Conservation (phyloP, 2,113 vertebrate genomes). For the Myotis brandtii region DNA sequence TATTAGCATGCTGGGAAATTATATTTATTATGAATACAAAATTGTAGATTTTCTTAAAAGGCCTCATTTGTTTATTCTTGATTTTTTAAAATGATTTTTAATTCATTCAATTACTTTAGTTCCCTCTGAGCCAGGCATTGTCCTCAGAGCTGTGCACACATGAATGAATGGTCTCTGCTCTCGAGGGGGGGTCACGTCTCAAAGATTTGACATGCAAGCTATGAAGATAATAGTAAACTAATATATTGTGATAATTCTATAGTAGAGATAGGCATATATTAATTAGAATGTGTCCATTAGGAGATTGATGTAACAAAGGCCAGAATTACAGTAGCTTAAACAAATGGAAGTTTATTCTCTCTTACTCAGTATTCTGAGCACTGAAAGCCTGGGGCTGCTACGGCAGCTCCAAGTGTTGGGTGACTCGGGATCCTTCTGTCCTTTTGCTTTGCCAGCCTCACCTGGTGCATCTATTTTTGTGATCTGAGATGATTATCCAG, state of each 20-base stretch:
- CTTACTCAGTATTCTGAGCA: background rate
- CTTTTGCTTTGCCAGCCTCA: background rate
- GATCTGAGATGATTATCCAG: background rate
- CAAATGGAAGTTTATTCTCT: background rate
- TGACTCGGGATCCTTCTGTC: background rate
- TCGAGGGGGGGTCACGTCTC: background rate
- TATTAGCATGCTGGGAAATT: background rate
- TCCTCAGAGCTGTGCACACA: background rate
- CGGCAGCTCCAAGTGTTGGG: background rate
- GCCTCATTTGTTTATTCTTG: background rate
- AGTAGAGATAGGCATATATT: background rate
- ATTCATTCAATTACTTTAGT: background rate
- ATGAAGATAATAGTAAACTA: background rate
- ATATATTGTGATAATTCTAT: background rate
- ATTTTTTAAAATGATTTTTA: background rate
- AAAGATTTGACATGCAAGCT: background rate
- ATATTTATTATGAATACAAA: background rate
- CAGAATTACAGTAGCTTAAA: background rate
- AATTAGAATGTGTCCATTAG: background rate
- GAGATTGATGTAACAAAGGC: background rate
- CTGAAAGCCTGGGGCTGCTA: background rate
- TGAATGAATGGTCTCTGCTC: background rate
- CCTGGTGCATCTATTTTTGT: constrained; percentile 6
- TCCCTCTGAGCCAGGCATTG: background rate
- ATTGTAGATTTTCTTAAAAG: background rate